Evolutionary conservation across 2,888 invertebrate species (phyloP).

Genomic region (Drosophila lacicola): DNA sequence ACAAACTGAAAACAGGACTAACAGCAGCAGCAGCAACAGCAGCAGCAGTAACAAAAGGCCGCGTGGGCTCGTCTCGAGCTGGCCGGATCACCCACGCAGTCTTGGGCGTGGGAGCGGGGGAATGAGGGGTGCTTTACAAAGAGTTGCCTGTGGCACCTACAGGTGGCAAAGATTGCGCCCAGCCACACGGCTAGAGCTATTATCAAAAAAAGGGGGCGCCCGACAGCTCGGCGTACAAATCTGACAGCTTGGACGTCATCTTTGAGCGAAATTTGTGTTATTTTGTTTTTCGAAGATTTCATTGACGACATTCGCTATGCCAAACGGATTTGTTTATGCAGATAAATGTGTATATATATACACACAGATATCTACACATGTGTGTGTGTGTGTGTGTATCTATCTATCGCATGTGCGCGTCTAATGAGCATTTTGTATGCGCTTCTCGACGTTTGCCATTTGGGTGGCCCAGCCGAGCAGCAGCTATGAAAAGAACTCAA

Average conservation of each 20-base stretch:
- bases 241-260: conserved; percentile 53
- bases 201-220: too few species aligned
- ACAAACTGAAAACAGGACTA: conserved; percentile 19
- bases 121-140: background rate
- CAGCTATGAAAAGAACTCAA: conserved; percentile 5
- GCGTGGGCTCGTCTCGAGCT: conserved; percentile 36
- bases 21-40: background rate
- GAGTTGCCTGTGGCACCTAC: conserved; percentile 48
- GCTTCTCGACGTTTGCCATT: conserved; percentile 58
- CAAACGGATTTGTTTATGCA: conserved; percentile 34
- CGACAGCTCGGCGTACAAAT: conserved; percentile 34
- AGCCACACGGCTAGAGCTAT: conserved; percentile 14
- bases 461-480: conserved; percentile 55
- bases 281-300: conserved; percentile 48
- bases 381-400: conserved; percentile 12
- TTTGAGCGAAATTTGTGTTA: conserved; percentile 12
- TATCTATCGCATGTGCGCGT: conserved; percentile 40
- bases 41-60: conserved; percentile 11
- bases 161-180: conserved; percentile 65
- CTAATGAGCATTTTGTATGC: conserved; percentile 78
- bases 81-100: conserved; percentile 22
- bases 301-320: conserved; percentile 54
- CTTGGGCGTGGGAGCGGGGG: background rate
- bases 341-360: conserved; percentile 7
- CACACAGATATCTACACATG: conserved; percentile 5